Percentiles rank a stretch among this genome's conserved stretches.
phyloP scores from a whole-genome alignment of 2,888 invertebrate species.

The Tricholauxania praeusta region DNA sequence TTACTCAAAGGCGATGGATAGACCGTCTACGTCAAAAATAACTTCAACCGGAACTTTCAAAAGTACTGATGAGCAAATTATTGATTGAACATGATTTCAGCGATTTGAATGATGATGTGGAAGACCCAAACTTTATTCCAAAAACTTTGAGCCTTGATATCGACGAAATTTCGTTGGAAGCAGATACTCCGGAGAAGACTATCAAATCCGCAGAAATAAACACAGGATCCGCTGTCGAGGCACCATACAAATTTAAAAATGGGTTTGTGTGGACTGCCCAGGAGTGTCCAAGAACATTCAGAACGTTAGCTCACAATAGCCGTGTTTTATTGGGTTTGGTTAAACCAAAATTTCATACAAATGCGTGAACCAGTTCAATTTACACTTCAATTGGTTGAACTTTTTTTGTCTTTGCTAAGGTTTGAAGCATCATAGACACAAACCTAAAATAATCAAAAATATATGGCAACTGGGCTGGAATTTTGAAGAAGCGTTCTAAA shows the following conservation, averaged over 20 bases:
- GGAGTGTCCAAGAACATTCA: constrained; percentile 28
- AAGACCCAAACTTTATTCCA: constrained; percentile 30
- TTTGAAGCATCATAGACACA: too few relatives aligned
- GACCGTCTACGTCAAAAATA: constrained; percentile 22
- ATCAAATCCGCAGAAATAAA: constrained; percentile 29
- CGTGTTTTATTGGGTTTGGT: too few relatives aligned
- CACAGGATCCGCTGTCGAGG: constrained; percentile 30
- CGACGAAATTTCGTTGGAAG: constrained; percentile 34
- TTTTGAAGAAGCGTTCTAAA: too few relatives aligned
- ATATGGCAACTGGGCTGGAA: too few relatives aligned
- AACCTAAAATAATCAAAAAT: too few relatives aligned
- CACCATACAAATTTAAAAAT: constrained; percentile 32
- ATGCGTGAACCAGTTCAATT: too few relatives aligned
- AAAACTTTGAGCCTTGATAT: constrained; percentile 15
- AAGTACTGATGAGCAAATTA: constrained; percentile 35
- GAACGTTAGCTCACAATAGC: constrained; percentile 31
- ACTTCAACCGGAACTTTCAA: constrained; percentile 34
- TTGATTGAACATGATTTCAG: constrained; percentile 32
- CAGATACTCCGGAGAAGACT: constrained; percentile 31
- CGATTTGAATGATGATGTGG: constrained; percentile 19
- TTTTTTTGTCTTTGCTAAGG: too few relatives aligned
- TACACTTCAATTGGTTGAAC: too few relatives aligned
- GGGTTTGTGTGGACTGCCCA: constrained; percentile 32
- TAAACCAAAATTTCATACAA: too few relatives aligned
- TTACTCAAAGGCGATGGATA: constrained; percentile 10